Evolutionary conservation across 2,888 invertebrate species (phyloP).

Genomic region (Agrochola circellaris): DNA sequence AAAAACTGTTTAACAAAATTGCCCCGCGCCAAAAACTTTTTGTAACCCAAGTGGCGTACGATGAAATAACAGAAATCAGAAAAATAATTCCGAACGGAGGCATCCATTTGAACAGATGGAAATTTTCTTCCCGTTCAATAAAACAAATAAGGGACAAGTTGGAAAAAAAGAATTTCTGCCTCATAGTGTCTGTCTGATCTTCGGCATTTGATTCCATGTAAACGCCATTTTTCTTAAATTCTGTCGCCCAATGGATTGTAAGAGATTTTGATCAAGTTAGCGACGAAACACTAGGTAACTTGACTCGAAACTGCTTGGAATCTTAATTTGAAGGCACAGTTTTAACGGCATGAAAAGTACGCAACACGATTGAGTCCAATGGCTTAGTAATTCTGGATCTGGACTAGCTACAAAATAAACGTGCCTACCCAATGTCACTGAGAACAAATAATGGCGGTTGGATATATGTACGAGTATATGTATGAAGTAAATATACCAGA

Average conservation of each 20-base stretch:
- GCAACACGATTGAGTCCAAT: too few relatives aligned
- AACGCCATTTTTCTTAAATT: constrained; percentile 53
- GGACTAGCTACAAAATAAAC: not conserved
- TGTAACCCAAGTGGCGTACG: constrained; percentile 56
- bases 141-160: constrained; percentile 68
- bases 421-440: not conserved
- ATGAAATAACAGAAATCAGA: constrained; percentile 62
- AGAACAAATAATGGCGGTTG: not conserved
- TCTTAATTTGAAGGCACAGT: constrained; percentile 16
- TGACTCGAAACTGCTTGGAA: not conserved
- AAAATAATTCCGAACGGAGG: constrained; percentile 60
- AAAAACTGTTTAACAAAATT: constrained; percentile 58
- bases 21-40: constrained; percentile 55
- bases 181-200: constrained; percentile 60
- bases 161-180: constrained; percentile 57
- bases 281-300: constrained; percentile 14
- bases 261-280: constrained; percentile 45
- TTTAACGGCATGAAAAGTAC: not conserved
- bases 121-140: constrained; percentile 57
- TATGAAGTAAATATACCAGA: too few relatives aligned
- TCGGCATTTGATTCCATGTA: constrained; percentile 55
- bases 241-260: constrained; percentile 34
- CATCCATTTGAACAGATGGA: constrained; percentile 61
- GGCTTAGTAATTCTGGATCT: not conserved
- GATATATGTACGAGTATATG: too few relatives aligned